Evolutionary conservation across 2,113 vertebrate genomes (phyloP).

Genomic region (Rhabdornis inornatus): DNA sequence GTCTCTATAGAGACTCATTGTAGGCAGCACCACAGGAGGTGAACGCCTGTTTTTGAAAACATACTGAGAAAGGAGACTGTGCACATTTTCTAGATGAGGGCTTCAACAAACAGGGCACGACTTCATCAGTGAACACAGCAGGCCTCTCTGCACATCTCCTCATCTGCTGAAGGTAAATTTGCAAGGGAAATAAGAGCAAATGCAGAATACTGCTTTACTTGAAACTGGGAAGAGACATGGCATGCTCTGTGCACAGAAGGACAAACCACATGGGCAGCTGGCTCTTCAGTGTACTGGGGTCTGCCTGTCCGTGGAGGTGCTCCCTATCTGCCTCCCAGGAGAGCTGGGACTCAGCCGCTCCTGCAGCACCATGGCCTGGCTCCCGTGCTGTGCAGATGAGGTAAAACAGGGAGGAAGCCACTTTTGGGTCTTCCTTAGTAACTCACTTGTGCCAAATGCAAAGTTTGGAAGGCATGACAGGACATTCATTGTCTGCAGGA

Average conservation of each 20-base stretch:
- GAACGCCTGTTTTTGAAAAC: background rate
- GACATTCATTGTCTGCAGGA: background rate
- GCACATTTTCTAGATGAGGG: background rate
- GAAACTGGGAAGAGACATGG: background rate
- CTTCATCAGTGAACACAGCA: background rate
- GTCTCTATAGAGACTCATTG: background rate
- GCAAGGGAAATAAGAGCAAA: background rate
- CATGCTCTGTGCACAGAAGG: rapidly evolving
- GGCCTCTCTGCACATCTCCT: background rate
- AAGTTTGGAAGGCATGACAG: background rate
- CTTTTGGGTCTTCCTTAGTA: background rate
- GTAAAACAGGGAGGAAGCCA: background rate
- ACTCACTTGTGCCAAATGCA: background rate
- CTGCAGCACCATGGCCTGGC: background rate
- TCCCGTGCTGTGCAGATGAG: background rate
- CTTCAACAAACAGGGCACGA: background rate
- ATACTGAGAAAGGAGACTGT: background rate
- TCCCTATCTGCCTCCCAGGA: background rate
- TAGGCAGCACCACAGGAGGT: background rate
- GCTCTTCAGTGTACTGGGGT: background rate
- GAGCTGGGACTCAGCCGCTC: background rate
- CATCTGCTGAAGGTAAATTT: background rate
- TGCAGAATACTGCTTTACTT: background rate
- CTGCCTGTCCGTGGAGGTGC: background rate
- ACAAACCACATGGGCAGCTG: rapidly evolving